Conservation (phyloP, 2,113 vertebrate genomes). For the Trematocara nigrifrons region DNA sequence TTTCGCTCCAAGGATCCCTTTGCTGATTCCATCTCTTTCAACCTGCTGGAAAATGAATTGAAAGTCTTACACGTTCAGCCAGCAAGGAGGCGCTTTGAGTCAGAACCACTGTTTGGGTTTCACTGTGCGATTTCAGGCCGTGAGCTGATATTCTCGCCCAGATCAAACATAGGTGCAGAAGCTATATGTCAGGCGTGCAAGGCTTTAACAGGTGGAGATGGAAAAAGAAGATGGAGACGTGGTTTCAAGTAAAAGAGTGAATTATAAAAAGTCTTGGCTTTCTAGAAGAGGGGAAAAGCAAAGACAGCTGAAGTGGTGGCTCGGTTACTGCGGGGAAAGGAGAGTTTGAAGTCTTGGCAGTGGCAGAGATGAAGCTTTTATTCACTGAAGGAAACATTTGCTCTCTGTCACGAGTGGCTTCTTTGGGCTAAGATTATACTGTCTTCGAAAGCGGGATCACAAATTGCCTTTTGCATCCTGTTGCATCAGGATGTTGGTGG, state of each 20-base stretch:
- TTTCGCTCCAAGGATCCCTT: background rate
- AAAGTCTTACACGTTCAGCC: background rate
- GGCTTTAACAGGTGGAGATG: background rate
- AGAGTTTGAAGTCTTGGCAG: background rate
- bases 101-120: background rate
- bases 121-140: background rate
- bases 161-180: background rate
- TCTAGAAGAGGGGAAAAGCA: rapidly evolving
- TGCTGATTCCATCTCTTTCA: conserved; percentile 14
- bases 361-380: background rate
- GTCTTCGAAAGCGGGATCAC: background rate
- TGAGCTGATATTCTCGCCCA: background rate
- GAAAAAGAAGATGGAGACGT: background rate
- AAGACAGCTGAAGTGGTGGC: background rate
- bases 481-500: background rate
- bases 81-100: background rate
- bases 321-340: background rate
- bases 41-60: background rate
- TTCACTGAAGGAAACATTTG: background rate
- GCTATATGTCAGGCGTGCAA: background rate
- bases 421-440: background rate
- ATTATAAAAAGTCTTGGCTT: background rate
- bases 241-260: background rate
- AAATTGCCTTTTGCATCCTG: background rate
- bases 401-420: background rate